A percentile compares a stretch with the other conserved stretches of the same genome.
Evolutionary conservation across 2,797 vertebrate species (phyloP).

Genomic region (Rhabdophis nuchalis): DNA sequence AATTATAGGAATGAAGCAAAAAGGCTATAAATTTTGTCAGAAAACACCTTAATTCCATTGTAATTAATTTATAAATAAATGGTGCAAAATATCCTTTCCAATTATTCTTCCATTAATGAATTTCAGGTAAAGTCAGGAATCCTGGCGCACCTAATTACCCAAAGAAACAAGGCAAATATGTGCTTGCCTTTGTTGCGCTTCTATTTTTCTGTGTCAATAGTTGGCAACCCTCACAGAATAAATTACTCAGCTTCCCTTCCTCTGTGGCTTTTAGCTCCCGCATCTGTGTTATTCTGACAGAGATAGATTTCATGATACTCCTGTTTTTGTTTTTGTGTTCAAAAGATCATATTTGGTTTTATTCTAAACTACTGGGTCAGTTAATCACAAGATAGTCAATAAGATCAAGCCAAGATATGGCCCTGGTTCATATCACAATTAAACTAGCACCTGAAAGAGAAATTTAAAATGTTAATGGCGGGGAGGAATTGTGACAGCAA

Average conservation of each 20-base stretch:
- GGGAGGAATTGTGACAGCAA: background rate
- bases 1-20: background rate
- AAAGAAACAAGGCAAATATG: background rate
- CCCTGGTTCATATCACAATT: background rate
- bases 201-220: background rate
- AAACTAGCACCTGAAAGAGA: background rate
- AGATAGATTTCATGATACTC: background rate
- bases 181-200: background rate
- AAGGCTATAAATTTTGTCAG: background rate
- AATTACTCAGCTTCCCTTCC: background rate
- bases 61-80: background rate
- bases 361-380: background rate
- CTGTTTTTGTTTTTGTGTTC: no score
- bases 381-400: background rate
- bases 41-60: background rate
- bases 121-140: background rate
- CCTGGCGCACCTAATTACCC: background rate
- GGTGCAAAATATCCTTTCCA: background rate
- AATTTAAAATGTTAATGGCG: background rate
- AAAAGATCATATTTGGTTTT: background rate
- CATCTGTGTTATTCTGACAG: background rate
- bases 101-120: background rate
- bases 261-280: background rate
- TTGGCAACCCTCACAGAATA: background rate
- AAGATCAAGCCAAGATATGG: background rate